A percentile compares a stretch with the other conserved stretches of the same genome.
phyloP scores from a whole-genome alignment of 2,888 invertebrate species.

The Erebia ligea region DNA sequence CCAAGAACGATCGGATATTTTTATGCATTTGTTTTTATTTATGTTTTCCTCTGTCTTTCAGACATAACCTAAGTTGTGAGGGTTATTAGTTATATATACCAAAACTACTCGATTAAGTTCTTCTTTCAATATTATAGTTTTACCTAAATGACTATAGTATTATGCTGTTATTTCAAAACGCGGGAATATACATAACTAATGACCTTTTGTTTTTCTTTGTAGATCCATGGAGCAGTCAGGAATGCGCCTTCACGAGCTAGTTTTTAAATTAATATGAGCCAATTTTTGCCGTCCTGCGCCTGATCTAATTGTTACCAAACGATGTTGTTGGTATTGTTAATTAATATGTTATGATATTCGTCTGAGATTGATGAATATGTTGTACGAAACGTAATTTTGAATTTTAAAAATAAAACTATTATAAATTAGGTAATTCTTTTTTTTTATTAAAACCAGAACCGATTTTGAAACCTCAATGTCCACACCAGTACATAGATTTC shows the following conservation, averaged over 20 bases:
- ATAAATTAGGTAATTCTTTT: neutral
- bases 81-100: no score
- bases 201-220: constrained; percentile 39
- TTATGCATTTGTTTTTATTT: no score
- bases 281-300: constrained; percentile 31
- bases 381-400: constrained; percentile 8
- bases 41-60: no score
- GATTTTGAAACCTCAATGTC: neutral
- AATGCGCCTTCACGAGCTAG: constrained; percentile 46
- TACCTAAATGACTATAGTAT: no score
- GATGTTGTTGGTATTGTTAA: constrained; percentile 24
- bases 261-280: constrained; percentile 12
- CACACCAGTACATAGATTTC: neutral
- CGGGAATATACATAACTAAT: neutral
- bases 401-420: constrained; percentile 8
- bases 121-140: no score
- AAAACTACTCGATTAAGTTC: no score
- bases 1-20: no score
- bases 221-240: constrained; percentile 48
- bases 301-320: constrained; percentile 1
- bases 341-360: constrained; percentile 1
- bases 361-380: neutral
- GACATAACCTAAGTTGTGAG: no score
- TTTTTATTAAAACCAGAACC: constrained; percentile 9
- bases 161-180: no score